Evolutionary conservation across 1,140 invertebrate genomes (phyloP).

Genomic region (Penaeus vannamei): DNA sequence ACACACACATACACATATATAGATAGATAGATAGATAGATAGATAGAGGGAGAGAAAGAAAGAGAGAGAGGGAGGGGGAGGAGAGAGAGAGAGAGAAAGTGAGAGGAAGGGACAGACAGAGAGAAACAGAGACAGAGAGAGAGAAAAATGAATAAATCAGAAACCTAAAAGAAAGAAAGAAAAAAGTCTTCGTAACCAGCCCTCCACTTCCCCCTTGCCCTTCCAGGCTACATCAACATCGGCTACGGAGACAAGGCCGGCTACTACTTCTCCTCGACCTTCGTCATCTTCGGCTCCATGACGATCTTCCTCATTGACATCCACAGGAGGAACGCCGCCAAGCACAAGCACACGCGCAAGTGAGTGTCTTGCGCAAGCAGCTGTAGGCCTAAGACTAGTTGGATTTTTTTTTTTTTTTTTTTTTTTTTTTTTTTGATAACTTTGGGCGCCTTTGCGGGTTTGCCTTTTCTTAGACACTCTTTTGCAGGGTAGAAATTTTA

Average conservation of each 20-base stretch:
- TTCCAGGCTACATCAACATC: slow-evolving; percentile 83
- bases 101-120: too few relatives aligned
- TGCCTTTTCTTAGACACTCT: too few relatives aligned
- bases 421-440: too few relatives aligned
- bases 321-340: slow-evolving; percentile 77
- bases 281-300: slow-evolving; percentile 82
- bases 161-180: neutral
- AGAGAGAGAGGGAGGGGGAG: too few relatives aligned
- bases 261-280: slow-evolving; percentile 86
- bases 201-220: neutral
- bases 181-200: neutral
- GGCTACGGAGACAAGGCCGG: slow-evolving; percentile 82
- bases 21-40: too few relatives aligned
- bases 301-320: slow-evolving; percentile 86
- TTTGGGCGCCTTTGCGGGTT: neutral
- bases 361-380: neutral
- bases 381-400: too few relatives aligned
- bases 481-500: neutral
- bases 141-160: too few relatives aligned
- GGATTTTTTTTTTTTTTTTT: neutral
- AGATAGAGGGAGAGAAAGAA: too few relatives aligned
- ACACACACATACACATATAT: too few relatives aligned
- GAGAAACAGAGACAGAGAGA: too few relatives aligned
- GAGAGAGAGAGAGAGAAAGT: too few relatives aligned
- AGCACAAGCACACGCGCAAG: slow-evolving; percentile 62